phyloP scores from a whole-genome alignment of 2,888 invertebrate genomes.

The Drosophila longiperda region DNA sequence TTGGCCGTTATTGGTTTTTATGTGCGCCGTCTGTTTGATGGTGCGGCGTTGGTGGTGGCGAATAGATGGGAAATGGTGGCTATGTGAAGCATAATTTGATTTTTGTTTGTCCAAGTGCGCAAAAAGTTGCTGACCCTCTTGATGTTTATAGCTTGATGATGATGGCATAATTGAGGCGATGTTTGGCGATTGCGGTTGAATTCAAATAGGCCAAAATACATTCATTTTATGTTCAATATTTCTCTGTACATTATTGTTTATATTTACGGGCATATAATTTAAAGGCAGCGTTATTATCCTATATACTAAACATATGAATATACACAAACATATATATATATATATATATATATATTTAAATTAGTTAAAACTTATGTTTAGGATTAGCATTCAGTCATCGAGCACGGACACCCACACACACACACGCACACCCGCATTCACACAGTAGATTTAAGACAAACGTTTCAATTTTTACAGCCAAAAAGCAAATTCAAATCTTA shows the following conservation, averaged over 20 bases:
- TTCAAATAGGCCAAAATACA: constrained; percentile 31
- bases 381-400: constrained; percentile 63
- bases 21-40: constrained; percentile 45
- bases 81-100: constrained; percentile 59
- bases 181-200: constrained; percentile 46
- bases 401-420: constrained; percentile 13
- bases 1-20: constrained; percentile 74
- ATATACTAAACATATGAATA: constrained; percentile 44
- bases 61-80: background rate
- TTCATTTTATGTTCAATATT: constrained; percentile 47
- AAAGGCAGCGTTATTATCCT: constrained; percentile 55
- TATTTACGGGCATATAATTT: constrained; percentile 70
- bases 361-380: constrained; percentile 55
- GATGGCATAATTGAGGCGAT: constrained; percentile 65
- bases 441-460: constrained; percentile 20
- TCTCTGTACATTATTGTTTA: constrained; percentile 63
- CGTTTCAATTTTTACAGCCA: constrained; percentile 43
- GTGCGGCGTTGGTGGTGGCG: background rate
- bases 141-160: constrained; percentile 60
- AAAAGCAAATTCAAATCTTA: constrained; percentile 41
- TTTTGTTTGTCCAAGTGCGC: constrained; percentile 57
- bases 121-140: constrained; percentile 65
- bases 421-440: constrained; percentile 15
- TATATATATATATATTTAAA: constrained; percentile 38
- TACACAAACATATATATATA: constrained; percentile 53